Conservation (phyloP, 2,113 vertebrate species). For the Oriolus oriolus region DNA sequence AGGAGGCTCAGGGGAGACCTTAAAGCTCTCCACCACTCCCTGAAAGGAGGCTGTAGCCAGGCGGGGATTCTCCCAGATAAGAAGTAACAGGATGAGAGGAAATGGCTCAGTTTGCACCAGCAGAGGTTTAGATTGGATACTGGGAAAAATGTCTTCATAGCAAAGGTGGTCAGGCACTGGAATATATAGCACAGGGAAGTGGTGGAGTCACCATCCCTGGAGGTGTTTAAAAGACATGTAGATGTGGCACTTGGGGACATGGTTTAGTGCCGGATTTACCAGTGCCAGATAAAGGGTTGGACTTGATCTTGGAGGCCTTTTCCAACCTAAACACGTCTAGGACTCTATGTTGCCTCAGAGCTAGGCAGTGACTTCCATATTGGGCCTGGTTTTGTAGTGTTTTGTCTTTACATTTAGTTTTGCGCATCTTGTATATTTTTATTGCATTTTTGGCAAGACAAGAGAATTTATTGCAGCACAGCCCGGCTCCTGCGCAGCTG, state of each 20-base stretch:
- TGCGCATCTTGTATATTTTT: neutral
- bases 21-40: too few relatives aligned
- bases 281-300: neutral
- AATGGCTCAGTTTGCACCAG: neutral
- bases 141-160: neutral
- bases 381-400: accelerated
- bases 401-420: neutral
- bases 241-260: too few relatives aligned
- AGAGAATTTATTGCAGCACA: neutral
- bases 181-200: neutral
- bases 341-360: neutral
- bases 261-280: neutral
- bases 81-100: neutral
- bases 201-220: neutral
- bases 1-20: neutral
- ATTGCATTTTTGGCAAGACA: too few relatives aligned
- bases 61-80: neutral
- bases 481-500: neutral
- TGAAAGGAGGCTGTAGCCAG: neutral
- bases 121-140: neutral
- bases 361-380: neutral
- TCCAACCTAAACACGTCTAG: neutral
- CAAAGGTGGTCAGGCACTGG: neutral
- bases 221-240: neutral
- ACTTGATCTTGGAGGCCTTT: neutral